Evolutionary conservation across 1,140 invertebrate genomes (phyloP), one percentile per base, ranked within the genome.

Genomic region (Copidosoma floridanum): DNA sequence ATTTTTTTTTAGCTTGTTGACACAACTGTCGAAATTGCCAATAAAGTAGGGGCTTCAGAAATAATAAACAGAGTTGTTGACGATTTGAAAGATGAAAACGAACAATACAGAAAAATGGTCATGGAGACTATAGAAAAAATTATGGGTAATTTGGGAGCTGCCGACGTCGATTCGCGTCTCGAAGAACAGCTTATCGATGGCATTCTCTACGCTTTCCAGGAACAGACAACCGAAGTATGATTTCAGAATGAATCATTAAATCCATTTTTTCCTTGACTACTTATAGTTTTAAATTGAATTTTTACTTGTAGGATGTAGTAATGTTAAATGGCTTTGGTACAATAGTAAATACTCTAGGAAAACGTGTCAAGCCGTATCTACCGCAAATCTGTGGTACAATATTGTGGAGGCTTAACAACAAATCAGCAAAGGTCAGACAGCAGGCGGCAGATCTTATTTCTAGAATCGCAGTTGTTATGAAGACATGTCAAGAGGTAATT

Each of bases 91-190:
- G 97, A 99, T 79, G 97, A 99, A 82, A 98, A 99, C 79, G 98
- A 99, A 79, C 95, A 98, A 71, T 99, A 99, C 78, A 85, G 98
- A 61, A 99, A 99, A 83, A 99, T 99, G 97, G 97, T 99, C 1
- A 99, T 99, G 95, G 98, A 99, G 78, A 99, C 95, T 0, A 99
- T 99, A 63, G 98, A 99, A 77, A 99, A 99, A 78, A 94, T 99
- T 57, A 95, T 99, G 86, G 93, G 92, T 6, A 97, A 98, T 78
- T 83, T 99, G 18, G 98, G 98, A 32, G 96, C 97, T 0, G 93
- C 95, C 0, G 97, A 99, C 76, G 97, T 99, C 47, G 97, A 99
- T 79, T 96, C 94, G 0, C 84, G 97, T 40, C 80, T 99, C 0
- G 98, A 99, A 79, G 98, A 99, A 81, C 97, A 98, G 72, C 86